phyloP scores from a whole-genome alignment of 1,140 invertebrate genomes.

The Lineus longissimus region DNA sequence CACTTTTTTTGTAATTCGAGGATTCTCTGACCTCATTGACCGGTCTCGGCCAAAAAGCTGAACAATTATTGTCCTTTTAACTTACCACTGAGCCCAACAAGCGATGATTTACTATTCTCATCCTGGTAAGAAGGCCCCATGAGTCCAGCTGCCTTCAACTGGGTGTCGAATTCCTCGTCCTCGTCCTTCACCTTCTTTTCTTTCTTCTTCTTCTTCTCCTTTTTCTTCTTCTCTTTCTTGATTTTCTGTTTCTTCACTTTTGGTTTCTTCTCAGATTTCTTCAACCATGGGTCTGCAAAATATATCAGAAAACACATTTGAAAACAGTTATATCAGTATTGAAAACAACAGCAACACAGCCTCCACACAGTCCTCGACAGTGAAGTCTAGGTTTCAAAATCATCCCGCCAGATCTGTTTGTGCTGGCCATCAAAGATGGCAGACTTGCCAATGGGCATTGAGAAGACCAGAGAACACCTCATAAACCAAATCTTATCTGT shows the following conservation, averaged over 20 bases:
- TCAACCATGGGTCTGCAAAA: constrained; percentile 74
- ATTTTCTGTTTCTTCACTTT: constrained; percentile 61
- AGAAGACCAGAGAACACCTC: too few species aligned
- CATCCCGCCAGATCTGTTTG: too few species aligned
- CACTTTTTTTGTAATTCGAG: too few species aligned
- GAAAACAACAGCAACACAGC: constrained; percentile 19
- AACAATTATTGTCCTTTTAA: too few species aligned
- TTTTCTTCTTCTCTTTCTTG: constrained; percentile 56
- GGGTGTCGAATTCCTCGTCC: constrained; percentile 70
- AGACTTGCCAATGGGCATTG: too few species aligned
- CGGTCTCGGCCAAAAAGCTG: too few species aligned
- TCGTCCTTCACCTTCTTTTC: constrained; percentile 47
- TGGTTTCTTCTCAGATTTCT: constrained; percentile 51
- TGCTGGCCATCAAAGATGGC: too few species aligned
- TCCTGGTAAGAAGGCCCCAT: constrained; percentile 2
- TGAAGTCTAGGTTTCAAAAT: too few species aligned
- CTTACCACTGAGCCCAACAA: neutral
- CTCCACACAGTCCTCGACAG: too few species aligned
- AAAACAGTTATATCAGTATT: constrained; percentile 12
- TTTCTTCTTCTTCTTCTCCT: constrained; percentile 58
- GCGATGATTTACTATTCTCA: neutral
- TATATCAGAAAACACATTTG: too few species aligned
- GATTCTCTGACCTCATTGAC: too few species aligned
- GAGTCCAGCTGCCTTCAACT: constrained; percentile 52
- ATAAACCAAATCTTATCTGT: too few species aligned